Conservation (phyloP, 2,888 invertebrate genomes). For the Caenorhabditis virilis region DNA sequence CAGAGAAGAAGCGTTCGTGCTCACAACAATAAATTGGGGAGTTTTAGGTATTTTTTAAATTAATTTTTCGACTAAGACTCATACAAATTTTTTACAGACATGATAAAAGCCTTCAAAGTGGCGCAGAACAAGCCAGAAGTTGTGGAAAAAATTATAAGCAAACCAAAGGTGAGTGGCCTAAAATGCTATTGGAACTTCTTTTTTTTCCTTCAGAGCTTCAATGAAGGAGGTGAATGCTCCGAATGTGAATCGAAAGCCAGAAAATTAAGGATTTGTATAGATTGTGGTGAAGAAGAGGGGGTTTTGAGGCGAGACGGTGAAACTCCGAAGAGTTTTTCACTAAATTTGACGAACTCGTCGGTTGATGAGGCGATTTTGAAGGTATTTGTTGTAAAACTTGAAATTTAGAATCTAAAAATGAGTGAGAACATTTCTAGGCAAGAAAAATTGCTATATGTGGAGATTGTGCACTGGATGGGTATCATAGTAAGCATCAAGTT, state of each 20-base stretch:
- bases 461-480: conserved; percentile 28
- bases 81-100: background rate
- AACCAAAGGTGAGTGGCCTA: background rate
- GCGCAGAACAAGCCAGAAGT: background rate
- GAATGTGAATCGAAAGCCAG: background rate
- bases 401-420: background rate
- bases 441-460: conserved; percentile 17
- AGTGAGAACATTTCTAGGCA: too few species aligned
- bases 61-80: background rate
- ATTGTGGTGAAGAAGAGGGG: background rate
- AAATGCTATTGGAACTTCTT: background rate
- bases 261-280: conserved; percentile 6
- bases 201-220: too few species aligned
- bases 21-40: conserved; percentile 33
- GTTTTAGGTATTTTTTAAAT: conserved; percentile 11
- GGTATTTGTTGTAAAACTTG: background rate
- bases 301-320: background rate
- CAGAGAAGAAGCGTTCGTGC: conserved; percentile 33
- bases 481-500: conserved; percentile 18
- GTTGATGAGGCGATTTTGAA: background rate
- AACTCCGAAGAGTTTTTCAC: background rate
- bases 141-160: too few species aligned
- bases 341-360: background rate
- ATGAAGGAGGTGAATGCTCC: background rate
- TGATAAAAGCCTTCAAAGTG: background rate